These are phyloP conservation scores for Boulengeromyrus knoepffleri DNA, from an alignment of 2,113 vertebrate species.

Conservation along the genomic window DNA sequence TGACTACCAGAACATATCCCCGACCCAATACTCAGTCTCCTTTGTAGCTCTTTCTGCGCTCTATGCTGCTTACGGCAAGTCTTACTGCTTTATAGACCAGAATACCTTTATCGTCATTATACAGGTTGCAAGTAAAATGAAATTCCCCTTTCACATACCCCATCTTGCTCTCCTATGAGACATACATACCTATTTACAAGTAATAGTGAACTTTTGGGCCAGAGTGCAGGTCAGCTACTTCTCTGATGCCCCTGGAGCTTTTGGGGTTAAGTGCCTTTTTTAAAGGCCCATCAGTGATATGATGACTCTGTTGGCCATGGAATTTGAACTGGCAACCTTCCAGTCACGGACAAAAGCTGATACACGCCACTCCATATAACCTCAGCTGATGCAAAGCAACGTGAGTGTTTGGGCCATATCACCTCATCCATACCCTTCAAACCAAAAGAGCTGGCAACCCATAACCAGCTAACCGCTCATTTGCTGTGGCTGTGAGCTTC, in stretches of 20 bases:
- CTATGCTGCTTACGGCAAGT: background rate
- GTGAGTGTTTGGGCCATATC: background rate
- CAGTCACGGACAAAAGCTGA: background rate
- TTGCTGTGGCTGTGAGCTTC: background rate
- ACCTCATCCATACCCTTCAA: background rate
- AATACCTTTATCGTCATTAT: background rate
- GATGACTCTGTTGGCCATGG: background rate
- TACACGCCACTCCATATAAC: background rate
- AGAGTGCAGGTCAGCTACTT: background rate
- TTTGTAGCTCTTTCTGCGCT: background rate
- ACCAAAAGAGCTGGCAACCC: background rate
- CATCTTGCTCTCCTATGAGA: background rate
- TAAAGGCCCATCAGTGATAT: background rate
- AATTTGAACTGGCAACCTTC: background rate
- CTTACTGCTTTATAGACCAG: background rate
- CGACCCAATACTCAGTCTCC: background rate
- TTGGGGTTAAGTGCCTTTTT: background rate
- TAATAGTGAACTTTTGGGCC: background rate
- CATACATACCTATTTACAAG: background rate
- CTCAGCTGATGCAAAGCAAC: background rate
- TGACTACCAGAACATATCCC: background rate
- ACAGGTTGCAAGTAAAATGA: background rate
- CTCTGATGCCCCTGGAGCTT: background rate
- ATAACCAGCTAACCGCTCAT: background rate
- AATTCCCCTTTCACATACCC: background rate